Conservation (phyloP, 2,888 invertebrate genomes). For the Antitype chi region DNA sequence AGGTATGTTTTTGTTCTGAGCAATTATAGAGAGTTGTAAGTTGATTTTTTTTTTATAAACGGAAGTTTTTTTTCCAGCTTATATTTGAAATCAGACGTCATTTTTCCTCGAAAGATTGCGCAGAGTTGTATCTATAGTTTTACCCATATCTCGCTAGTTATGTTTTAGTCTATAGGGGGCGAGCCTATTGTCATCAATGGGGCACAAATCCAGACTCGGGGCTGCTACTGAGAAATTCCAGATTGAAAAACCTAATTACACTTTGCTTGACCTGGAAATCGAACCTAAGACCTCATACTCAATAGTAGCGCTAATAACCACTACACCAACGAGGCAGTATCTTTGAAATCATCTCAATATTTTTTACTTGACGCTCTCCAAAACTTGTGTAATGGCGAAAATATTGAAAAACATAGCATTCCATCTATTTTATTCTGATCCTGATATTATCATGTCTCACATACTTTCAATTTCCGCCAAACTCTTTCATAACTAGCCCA, state of each 20-base stretch:
- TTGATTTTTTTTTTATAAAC: background rate
- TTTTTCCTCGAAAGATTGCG: too few species aligned
- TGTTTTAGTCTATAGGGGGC: too few species aligned
- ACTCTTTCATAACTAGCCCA: background rate
- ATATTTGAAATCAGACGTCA: background rate
- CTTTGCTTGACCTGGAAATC: too few species aligned
- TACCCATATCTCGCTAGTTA: too few species aligned
- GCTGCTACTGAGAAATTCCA: too few species aligned
- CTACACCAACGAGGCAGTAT: too few species aligned
- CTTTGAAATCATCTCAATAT: background rate
- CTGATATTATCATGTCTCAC: background rate
- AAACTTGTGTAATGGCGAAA: background rate
- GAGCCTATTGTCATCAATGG: too few species aligned
- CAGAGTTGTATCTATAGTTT: too few species aligned
- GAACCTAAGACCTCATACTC: too few species aligned
- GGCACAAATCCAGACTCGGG: too few species aligned
- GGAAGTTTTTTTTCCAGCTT: background rate
- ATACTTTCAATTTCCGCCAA: background rate
- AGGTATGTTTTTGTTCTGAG: background rate
- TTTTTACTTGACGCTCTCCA: background rate
- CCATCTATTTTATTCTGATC: background rate
- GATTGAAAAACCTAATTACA: too few species aligned
- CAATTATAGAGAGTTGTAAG: constrained; percentile 1
- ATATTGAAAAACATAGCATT: background rate
- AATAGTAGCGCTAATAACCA: too few species aligned